phyloP scores from a whole-genome alignment of 2,888 invertebrate species.

The Latrodectus elegans region DNA sequence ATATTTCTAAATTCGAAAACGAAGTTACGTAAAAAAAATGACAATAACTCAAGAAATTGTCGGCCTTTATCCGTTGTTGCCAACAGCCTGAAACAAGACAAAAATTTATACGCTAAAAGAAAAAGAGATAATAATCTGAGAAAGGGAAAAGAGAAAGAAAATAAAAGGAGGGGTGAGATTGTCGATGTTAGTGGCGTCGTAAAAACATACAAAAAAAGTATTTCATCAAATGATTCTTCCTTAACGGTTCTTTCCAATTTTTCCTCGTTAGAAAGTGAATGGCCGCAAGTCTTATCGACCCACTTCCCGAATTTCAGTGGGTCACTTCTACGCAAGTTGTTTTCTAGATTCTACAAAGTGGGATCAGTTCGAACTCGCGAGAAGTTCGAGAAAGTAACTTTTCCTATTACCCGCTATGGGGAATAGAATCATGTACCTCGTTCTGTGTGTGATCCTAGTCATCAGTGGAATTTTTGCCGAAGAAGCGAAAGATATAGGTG shows the following conservation, averaged over 20 bases:
- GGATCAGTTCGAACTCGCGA: constrained; percentile 24
- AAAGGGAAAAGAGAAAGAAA: neutral
- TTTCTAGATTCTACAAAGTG: constrained; percentile 3
- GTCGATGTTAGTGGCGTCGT: constrained; percentile 19
- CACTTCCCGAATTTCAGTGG: constrained; percentile 48
- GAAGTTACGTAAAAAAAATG: neutral
- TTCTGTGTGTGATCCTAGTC: constrained; percentile 22
- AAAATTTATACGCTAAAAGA: neutral
- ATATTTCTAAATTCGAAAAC: neutral
- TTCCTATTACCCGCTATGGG: constrained; percentile 36
- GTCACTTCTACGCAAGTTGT: constrained; percentile 37
- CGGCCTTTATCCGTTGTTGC: neutral
- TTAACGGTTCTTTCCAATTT: constrained; percentile 38
- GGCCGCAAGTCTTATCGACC: constrained; percentile 49
- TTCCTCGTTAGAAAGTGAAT: constrained; percentile 63
- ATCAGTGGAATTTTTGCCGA: constrained; percentile 17
- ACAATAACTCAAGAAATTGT: neutral
- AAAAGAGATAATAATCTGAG: neutral
- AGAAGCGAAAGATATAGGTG: constrained; percentile 15
- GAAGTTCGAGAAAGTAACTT: constrained; percentile 28
- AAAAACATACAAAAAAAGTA: constrained; percentile 41
- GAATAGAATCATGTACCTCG: constrained; percentile 12
- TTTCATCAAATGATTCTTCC: constrained; percentile 53
- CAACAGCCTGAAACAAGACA: neutral
- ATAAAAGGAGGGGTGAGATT: constrained; percentile 13